These are phyloP conservation scores for Tribolium madens DNA, from an alignment of 1,140 invertebrate species.

Conservation along the genomic window DNA sequence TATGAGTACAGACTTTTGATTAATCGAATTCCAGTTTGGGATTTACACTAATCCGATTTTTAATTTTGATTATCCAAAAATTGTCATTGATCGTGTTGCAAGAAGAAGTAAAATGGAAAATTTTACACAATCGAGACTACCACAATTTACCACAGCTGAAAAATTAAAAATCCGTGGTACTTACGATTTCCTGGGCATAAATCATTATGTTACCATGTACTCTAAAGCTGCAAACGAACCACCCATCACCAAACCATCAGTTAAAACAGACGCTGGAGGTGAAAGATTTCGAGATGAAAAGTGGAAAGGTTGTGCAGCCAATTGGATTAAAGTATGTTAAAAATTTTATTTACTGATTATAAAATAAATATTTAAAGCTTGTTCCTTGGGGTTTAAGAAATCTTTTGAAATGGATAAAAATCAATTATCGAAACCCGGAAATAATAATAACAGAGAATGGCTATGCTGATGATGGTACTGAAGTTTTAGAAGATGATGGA, in stretches of 20 bases:
- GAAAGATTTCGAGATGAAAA: background rate
- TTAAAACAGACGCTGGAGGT: background rate
- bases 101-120: slow-evolving; percentile 72
- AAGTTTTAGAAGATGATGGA: slow-evolving; percentile 66
- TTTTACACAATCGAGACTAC: slow-evolving; percentile 71
- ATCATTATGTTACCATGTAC: slow-evolving; percentile 69
- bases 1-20: too few relatives aligned
- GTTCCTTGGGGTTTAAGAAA: slow-evolving; percentile 69
- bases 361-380: slow-evolving; percentile 14
- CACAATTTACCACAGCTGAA: slow-evolving; percentile 72
- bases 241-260: slow-evolving; percentile 59
- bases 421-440: slow-evolving; percentile 68
- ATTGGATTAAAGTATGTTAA: slow-evolving; percentile 26
- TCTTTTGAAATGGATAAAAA: slow-evolving; percentile 69
- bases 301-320: slow-evolving; percentile 5
- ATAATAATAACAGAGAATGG: slow-evolving; percentile 74
- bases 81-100: slow-evolving; percentile 66
- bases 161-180: slow-evolving; percentile 70
- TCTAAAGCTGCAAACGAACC: slow-evolving; percentile 65
- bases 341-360: background rate
- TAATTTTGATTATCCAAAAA: slow-evolving; percentile 68
- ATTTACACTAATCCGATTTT: slow-evolving; percentile 68
- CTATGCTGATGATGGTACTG: slow-evolving; percentile 66
- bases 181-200: slow-evolving; percentile 74
- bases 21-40: slow-evolving; percentile 61